Evolutionary conservation across 1,140 invertebrate genomes (phyloP), one percentile per base, ranked within the genome.

Genomic region (Cryptotermes secundus): DNA sequence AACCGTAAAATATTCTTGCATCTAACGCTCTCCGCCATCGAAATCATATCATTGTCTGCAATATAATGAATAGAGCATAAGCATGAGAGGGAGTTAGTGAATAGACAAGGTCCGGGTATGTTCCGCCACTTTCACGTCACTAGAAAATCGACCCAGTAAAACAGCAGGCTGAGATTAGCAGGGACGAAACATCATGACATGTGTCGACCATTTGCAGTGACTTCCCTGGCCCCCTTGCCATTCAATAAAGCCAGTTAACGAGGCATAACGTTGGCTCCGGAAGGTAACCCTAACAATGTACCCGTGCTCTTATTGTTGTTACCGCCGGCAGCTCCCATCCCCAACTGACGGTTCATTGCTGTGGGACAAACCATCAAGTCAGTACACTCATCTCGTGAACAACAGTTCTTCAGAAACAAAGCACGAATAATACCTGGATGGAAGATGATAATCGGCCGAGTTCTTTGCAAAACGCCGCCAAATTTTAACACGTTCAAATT

Each of bases 201-300:
- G 59, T 72, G 59, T 72, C 59, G 59, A 0, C 59, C 59, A 72
- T 72, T 31, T 72, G 2, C 59, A 72, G 59, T 59, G 53, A 59
- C 53, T 59, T 59, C 19, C 53, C n/a, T 26, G 3, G 19, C 14
- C 59, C 59, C 14, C 59, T 31, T 72, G 59, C n/a, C 59, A 72
- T 72, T 72, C 59, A 31, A 72, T 72, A 31, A 72, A 72, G 59
- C 59, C 59, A 72, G 59, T 72, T 72, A 72, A 72, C 59, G 59
- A 72, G 59, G n/a, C n/a, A 16, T 7, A 72, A 31, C 59, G 26
- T 26, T 31, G 7, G 7, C 26, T 72, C 26, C 59, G 59, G 59
- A 72, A 72, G 59, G 59, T 72, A 72, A 6, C n/a, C 59, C n/a
- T 31, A 31, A 72, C 31, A 72, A 10, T 72, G 59, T n/a, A 31